phyloP scores from a whole-genome alignment of 2,797 vertebrate species.

The Mycteria americana region DNA sequence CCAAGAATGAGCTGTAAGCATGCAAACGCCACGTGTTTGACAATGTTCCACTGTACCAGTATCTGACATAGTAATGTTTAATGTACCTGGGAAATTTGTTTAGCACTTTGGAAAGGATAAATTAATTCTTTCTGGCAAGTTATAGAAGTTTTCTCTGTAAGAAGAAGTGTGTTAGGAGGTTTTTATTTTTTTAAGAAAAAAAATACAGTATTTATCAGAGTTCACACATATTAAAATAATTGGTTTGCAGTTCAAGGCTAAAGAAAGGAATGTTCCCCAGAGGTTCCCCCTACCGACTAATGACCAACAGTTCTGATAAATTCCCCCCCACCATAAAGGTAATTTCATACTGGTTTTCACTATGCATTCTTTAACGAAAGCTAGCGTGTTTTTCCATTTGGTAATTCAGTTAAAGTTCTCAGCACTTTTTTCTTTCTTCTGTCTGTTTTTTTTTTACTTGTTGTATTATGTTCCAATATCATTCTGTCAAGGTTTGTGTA shows the following conservation, averaged over 20 bases:
- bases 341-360: slow-evolving; percentile 68
- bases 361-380: slow-evolving; percentile 66
- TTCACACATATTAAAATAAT: slow-evolving; percentile 56
- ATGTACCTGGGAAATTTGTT: slow-evolving; percentile 81
- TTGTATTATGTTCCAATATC: slow-evolving; percentile 82
- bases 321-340: slow-evolving; percentile 59
- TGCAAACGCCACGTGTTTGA: slow-evolving; percentile 16
- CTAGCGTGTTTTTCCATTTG: slow-evolving; percentile 78
- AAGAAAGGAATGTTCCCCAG: slow-evolving; percentile 67
- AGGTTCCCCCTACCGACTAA: slow-evolving; percentile 61
- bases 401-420: slow-evolving; percentile 75
- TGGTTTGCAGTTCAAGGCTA: slow-evolving; percentile 71
- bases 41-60: slow-evolving; percentile 54
- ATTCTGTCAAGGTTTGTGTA: slow-evolving; percentile 81
- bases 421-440: slow-evolving; percentile 77
- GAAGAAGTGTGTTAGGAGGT: slow-evolving; percentile 75
- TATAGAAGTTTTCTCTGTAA: slow-evolving; percentile 74
- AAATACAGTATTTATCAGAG: slow-evolving; percentile 74
- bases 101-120: slow-evolving; percentile 88
- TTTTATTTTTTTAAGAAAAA: slow-evolving; percentile 80
- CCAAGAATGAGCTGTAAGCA: neutral
- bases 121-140: slow-evolving; percentile 76
- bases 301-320: slow-evolving; percentile 72
- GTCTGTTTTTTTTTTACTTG: slow-evolving; percentile 73
- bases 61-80: slow-evolving; percentile 62